Evolutionary conservation across 2,113 vertebrate genomes (phyloP).

Genomic region (Phainopepla nitens): DNA sequence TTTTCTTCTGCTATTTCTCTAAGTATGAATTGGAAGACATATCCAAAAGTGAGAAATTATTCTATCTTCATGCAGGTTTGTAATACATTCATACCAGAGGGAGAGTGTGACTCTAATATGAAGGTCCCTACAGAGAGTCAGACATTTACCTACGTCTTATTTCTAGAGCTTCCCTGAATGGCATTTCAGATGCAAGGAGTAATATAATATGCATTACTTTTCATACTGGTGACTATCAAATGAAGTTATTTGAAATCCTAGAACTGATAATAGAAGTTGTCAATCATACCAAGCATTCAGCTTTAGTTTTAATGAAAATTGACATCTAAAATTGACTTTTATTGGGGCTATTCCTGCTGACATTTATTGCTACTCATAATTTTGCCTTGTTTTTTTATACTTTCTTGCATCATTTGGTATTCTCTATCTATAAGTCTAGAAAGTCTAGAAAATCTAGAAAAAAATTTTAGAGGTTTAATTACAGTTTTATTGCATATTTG

Average conservation of each 20-base stretch:
- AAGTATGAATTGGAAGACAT: neutral
- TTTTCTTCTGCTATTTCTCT: neutral
- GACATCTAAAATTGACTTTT: neutral
- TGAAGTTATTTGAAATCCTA: neutral
- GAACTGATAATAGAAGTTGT: neutral
- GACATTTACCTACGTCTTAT: neutral
- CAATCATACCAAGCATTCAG: neutral
- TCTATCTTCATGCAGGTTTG: neutral
- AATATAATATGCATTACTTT: neutral
- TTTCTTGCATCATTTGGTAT: neutral
- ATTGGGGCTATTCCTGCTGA: neutral
- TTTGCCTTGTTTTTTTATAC: neutral
- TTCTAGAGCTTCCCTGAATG: neutral
- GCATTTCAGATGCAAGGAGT: neutral
- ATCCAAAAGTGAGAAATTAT: neutral
- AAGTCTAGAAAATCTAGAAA: too few species aligned
- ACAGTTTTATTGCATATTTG: neutral
- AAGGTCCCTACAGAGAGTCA: neutral
- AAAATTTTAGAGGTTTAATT: neutral
- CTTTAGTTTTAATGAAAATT: constrained; percentile 13
- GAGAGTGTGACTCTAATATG: neutral
- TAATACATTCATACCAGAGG: neutral
- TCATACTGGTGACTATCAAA: neutral
- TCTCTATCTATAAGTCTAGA: neutral
- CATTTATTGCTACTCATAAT: neutral